Evolutionary conservation across 1,140 invertebrate species (phyloP), one percentile per base, ranked within the genome.

Genomic region (Zaprionus africanus): DNA sequence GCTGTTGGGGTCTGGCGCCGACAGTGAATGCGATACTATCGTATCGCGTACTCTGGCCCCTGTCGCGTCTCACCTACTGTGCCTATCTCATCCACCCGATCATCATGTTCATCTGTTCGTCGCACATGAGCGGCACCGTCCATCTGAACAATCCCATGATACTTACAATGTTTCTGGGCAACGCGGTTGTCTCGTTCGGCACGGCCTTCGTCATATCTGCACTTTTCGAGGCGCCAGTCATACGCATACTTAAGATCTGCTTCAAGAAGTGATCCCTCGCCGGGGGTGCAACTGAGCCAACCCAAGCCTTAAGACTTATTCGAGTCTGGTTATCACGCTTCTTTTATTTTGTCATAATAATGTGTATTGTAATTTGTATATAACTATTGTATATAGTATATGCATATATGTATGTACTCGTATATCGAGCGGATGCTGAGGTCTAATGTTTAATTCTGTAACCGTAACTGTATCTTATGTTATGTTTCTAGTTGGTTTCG

Each of bases 71-170:
- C 38, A 98, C 97, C 1, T 99, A 98, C 93, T 97, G 97, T 91
- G 96, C 97, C 9, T 99, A 98, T 92, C 94, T 99, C 26, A 95
- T 98, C 13, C 98, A 99, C 93, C 97, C 97, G 9, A 95, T 97
- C 68, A 95, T 97, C 68, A 97, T 97, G 96, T 95, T 96, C 92
- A 94, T 96, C 49, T 96, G 95, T 15, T 95, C 95, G 43, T 97
- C 95, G 82, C 94, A 95, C 49, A 95, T 97, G 94, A 96, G 97
- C 78, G 96, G 96, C 73, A 95, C 96, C 3, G 92, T 97, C 15
- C 96, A 97, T 91, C 91, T 97, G 17, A 95, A 96, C 91, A 96
- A 96, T 81, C 93, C 94, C 9, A 93, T 96, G 59, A 95, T 96
- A 82, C 90, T 97, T 34, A 95, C 96, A 49, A 94, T 96, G 65